Percentiles rank a stretch among this genome's conserved stretches.
These are phyloP conservation scores for Panzeria rudis DNA, from an alignment of 2,888 invertebrate genomes.

Conservation along the genomic window DNA sequence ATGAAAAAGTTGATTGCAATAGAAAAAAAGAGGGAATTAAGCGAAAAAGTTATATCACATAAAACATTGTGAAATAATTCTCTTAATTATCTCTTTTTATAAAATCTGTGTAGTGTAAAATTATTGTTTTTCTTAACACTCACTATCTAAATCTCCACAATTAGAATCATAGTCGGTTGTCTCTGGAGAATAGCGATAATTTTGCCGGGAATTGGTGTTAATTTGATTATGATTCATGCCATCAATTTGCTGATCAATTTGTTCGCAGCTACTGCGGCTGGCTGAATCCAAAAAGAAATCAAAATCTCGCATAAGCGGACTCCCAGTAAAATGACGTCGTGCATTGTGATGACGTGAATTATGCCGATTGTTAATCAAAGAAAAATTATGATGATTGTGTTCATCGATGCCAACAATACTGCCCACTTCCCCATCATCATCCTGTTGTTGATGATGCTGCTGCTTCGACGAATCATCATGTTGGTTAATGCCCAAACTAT, in stretches of 20 bases:
- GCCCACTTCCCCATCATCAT: slow-evolving; percentile 57
- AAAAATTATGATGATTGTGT: slow-evolving; percentile 73
- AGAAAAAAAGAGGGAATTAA: background rate
- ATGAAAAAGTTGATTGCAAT: background rate
- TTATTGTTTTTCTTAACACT: slow-evolving; percentile 86
- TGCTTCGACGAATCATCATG: slow-evolving; percentile 62
- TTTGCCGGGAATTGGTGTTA: slow-evolving; percentile 80
- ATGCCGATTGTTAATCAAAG: slow-evolving; percentile 69
- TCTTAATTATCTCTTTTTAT: too few species aligned
- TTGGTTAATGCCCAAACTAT: slow-evolving; percentile 54
- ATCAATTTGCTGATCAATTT: slow-evolving; percentile 81
- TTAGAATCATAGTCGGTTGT: slow-evolving; percentile 97
- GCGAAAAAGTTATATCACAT: background rate
- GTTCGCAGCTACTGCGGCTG: slow-evolving; percentile 83
- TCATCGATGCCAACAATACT: slow-evolving; percentile 73
- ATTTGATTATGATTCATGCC: slow-evolving; percentile 83
- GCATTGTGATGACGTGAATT: slow-evolving; percentile 72
- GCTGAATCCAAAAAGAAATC: slow-evolving; percentile 83
- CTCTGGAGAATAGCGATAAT: slow-evolving; percentile 95
- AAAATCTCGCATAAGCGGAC: slow-evolving; percentile 82
- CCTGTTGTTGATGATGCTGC: slow-evolving; percentile 73
- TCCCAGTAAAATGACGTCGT: slow-evolving; percentile 79
- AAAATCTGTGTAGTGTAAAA: background rate
- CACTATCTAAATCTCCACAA: slow-evolving; percentile 92
- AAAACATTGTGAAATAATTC: too few species aligned